Base-by-base conservation (phyloP, 2,797 vertebrate species). In the Amphiprion clarkii region DNA sequence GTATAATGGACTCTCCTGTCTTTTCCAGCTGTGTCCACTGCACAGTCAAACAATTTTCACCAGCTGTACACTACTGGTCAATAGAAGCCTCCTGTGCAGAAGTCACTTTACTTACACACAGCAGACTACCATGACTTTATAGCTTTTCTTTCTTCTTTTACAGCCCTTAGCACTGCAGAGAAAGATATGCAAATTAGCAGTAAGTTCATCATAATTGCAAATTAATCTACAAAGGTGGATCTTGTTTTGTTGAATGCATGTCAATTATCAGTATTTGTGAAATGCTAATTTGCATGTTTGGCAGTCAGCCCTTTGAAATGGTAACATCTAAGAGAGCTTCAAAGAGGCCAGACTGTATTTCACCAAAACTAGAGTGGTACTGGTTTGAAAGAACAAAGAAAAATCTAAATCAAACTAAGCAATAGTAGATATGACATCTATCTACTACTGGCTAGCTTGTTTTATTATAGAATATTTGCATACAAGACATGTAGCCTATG, bases 1-100 rank as follows among this genome's bases (percentile, higher is more conserved):
- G 54, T 86, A 66, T 27, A 21, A 73, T 91, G 73, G 33, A 84
- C 81, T 88, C 39, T 88, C 87, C 88, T 88, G 64, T 85, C 65
- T 78, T 92, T 82, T 85, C 91, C 90, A 77, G 72, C 71, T 84
- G 76, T 89, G 78, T 40, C 51, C n/a, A 33, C 39, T 42, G 59
- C 67, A 64, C 74, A 72, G 31, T 54, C 40, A 62, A 73, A 57
- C 44, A 60, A 59, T 73, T 52, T 68, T 65, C 76, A 87, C 83
- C 76, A 67, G 21, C 71, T 88, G 78, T 76, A 78, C 82, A 79
- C 84, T 87, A 77, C 76, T 86, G 79, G 70, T 83, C 69, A 57
- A 39, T 60, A 33, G 10, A 67, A 74, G 46, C 25, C 36, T 31
- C 27, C 27, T 27, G 4, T 49, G 13, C 40, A 51, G 9, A 52